Conservation (phyloP, 2,888 invertebrate genomes). For the Lymantria monacha region DNA sequence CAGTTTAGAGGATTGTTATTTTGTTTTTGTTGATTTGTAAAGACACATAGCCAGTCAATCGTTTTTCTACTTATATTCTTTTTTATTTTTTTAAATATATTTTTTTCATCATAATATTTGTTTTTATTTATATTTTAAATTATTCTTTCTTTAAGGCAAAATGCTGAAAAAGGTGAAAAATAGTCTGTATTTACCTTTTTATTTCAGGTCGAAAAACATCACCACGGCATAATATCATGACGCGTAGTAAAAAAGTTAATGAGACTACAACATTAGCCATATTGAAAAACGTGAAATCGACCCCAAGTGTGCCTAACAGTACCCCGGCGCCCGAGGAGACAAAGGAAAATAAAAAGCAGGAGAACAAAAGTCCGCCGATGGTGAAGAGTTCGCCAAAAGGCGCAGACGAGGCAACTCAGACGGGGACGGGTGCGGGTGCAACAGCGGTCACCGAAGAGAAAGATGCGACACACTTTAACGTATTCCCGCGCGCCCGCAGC, state of each 20-base stretch:
- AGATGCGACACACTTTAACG: conserved; percentile 38
- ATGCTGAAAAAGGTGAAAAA: conserved; percentile 24
- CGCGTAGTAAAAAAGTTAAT: conserved; percentile 63
- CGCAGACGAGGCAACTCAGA: neutral
- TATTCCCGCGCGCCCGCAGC: conserved; percentile 49
- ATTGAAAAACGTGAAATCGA: conserved; percentile 59
- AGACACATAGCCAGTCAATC: conserved; percentile 21
- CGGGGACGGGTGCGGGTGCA: conserved; percentile 10
- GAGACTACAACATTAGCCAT: conserved; percentile 67
- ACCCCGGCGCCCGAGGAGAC: conserved; percentile 31
- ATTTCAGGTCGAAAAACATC: conserved; percentile 64
- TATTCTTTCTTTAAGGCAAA: conserved; percentile 6
- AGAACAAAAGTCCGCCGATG: conserved; percentile 14
- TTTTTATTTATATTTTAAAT: conserved; percentile 22
- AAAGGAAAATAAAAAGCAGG: conserved; percentile 46
- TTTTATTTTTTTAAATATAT: conserved; percentile 42
- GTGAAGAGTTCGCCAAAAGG: conserved; percentile 21
- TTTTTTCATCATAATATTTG: conserved; percentile 29
- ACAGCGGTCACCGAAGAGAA: conserved; percentile 8
- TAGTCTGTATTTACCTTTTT: conserved; percentile 61
- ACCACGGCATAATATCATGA: conserved; percentile 61
- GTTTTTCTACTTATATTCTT: conserved; percentile 19
- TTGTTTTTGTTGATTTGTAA: conserved; percentile 16
- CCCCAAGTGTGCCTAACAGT: conserved; percentile 22
- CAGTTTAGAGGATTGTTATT: conserved; percentile 7